Evolutionary conservation across 2,113 vertebrate species (phyloP), one percentile per base, ranked within the genome.

Genomic region (Struthidea cinerea): DNA sequence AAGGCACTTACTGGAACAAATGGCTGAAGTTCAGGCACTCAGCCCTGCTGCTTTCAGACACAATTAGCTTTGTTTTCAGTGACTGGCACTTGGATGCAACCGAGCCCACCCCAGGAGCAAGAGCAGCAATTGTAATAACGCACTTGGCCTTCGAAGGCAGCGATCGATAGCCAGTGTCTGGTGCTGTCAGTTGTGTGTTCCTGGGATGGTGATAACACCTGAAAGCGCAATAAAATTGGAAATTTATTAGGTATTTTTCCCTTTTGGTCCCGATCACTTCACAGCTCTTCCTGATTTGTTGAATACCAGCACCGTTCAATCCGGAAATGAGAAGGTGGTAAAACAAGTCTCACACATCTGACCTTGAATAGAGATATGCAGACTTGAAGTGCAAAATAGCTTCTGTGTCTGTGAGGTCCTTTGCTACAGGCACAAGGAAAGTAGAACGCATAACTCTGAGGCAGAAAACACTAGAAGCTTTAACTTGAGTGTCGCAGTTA

Each of bases 101-200:
- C 0, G 84, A 90, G 27, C 98, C 98, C 56, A 98, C 85, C 9
- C 55, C 84, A 1, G 97, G 94, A 41, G 96, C 97, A 94, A 97
- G 90, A 19, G 55, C 93, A 35, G 98, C 95, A 39, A 39, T 39
- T 37, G 95, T 94, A 71, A 98, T 90, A n/a, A 98, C 49, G 49
- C 98, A 98, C 71, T 97, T 98, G 77, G 98, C 97, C 55, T 97
- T 97, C 3, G 96, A 98, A n/a, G 84, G 65, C 83, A 84, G 94
- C 33, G 98, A 68, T 55, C 97, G 53, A 47, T 98, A 97, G 33
- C 97, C 92, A 76, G 98, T 97, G 55, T 98, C 98, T 90, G 96
- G 95, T 82, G 97, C 97, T 63, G 98, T 98, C 69, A 98, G 96
- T 89, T 98, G 98, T 55, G 79, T 96, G 98, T 98, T 70, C 98